These are phyloP conservation scores for Todus mexicanus DNA, from an alignment of 2,797 vertebrate genomes.

Conservation along the genomic window DNA sequence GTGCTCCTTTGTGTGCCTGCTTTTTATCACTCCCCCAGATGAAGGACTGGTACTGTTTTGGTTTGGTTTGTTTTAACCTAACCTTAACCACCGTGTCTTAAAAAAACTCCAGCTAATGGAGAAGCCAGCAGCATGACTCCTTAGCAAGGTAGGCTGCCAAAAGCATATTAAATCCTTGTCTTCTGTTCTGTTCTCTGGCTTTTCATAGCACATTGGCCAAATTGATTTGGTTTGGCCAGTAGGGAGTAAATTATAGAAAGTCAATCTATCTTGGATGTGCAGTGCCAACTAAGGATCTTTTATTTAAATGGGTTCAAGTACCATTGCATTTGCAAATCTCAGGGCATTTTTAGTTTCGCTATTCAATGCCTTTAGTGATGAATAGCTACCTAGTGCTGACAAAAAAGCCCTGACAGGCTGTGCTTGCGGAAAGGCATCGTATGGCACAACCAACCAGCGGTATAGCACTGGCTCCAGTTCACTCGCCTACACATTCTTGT, in stretches of 20 bases:
- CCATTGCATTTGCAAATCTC: background rate
- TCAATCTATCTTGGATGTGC: background rate
- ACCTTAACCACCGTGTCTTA: background rate
- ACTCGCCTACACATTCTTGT: fast-evolving
- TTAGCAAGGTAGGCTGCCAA: background rate
- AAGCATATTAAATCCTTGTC: background rate
- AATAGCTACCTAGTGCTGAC: background rate
- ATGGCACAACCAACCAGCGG: background rate
- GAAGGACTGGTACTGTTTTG: background rate
- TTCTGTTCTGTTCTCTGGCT: background rate
- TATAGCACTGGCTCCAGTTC: background rate
- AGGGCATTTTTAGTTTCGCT: background rate
- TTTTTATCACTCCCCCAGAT: background rate
- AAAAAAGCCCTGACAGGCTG: background rate
- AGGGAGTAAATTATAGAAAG: background rate
- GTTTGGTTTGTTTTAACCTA: background rate
- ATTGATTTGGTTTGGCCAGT: background rate
- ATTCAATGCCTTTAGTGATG: background rate
- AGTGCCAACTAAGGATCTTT: background rate
- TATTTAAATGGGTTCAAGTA: background rate
- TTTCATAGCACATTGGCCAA: background rate
- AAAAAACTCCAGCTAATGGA: background rate
- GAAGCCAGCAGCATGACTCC: background rate
- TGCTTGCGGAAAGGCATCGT: background rate
- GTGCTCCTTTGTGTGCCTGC: background rate